A percentile compares a stretch with the other conserved stretches of the same genome.
Conservation (phyloP, 2,888 invertebrate genomes). For the Pristionchus japonicus region DNA sequence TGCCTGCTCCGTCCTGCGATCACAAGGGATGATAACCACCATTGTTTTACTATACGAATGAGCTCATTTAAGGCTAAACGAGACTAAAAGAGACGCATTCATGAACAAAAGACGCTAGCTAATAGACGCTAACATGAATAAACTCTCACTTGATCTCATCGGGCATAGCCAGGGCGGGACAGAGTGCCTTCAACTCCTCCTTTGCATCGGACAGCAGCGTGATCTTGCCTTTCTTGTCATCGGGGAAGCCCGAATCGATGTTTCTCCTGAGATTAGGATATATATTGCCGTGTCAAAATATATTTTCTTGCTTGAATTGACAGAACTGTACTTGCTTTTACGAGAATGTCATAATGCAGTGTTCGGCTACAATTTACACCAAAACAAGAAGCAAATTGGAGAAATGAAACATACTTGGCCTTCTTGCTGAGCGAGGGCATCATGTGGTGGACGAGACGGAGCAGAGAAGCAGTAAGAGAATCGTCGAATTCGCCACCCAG, state of each 20-base stretch:
- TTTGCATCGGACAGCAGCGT: slow-evolving; percentile 73
- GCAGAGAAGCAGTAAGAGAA: slow-evolving; percentile 91
- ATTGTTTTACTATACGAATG: too few relatives aligned
- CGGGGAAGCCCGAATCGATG: slow-evolving; percentile 73
- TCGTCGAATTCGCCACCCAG: slow-evolving; percentile 80
- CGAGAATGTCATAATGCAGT: too few relatives aligned
- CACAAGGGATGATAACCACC: not conserved
- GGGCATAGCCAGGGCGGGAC: slow-evolving; percentile 77
- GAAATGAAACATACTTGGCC: slow-evolving; percentile 54
- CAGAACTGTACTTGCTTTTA: not conserved
- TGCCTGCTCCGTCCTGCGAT: slow-evolving; percentile 44
- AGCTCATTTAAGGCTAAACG: too few relatives aligned
- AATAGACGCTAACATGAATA: not conserved
- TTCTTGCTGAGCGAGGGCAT: slow-evolving; percentile 77
- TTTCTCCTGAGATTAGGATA: too few relatives aligned
- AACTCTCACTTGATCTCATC: slow-evolving; percentile 73
- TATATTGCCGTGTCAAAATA: too few relatives aligned
- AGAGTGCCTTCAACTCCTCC: slow-evolving; percentile 68
- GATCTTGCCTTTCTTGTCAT: slow-evolving; percentile 58
- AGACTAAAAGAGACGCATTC: not conserved
- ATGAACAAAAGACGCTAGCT: not conserved
- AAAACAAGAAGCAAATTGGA: too few relatives aligned
- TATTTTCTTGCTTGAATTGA: too few relatives aligned
- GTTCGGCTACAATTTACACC: too few relatives aligned
- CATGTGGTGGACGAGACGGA: slow-evolving; percentile 96